Percentiles rank a stretch among this genome's conserved stretches.
Evolutionary conservation across 1,140 invertebrate genomes (phyloP).

Genomic region (Drosophila cardini): DNA sequence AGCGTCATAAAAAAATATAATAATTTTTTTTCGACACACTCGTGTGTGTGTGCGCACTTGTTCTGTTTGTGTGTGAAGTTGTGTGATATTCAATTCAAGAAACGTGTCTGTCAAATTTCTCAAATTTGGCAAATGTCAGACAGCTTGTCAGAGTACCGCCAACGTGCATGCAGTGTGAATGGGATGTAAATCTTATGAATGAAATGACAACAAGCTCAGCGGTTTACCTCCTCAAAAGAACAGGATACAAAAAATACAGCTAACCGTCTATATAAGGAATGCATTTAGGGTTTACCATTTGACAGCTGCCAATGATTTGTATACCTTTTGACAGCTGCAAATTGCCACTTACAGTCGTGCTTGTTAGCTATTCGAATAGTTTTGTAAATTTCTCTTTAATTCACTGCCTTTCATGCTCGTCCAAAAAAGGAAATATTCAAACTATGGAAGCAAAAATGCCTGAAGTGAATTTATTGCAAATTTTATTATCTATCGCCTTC

Average conservation of each 20-base stretch:
- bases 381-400: constrained; percentile 7
- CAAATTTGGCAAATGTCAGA: constrained; percentile 67
- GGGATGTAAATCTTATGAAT: constrained; percentile 55
- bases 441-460: not conserved
- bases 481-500: constrained; percentile 1
- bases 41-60: not conserved
- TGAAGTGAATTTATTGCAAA: constrained; percentile 2
- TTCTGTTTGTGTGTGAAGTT: constrained; percentile 1
- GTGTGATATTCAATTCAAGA: constrained; percentile 67
- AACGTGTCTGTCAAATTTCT: constrained; percentile 66
- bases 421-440: not conserved
- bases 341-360: constrained; percentile 43
- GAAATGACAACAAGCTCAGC: constrained; percentile 41
- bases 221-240: constrained; percentile 39
- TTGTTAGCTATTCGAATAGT: not conserved
- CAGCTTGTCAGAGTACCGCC: constrained; percentile 54
- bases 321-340: constrained; percentile 48
- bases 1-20: constrained; percentile 58
- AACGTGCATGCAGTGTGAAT: constrained; percentile 30
- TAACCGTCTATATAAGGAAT: constrained; percentile 24
- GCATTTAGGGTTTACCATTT: constrained; percentile 49
- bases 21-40: constrained; percentile 36
- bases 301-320: constrained; percentile 65
- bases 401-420: not conserved
- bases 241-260: constrained; percentile 11